Evolutionary conservation across 2,797 vertebrate species (phyloP).

Genomic region (Pseudochirops corinnae): DNA sequence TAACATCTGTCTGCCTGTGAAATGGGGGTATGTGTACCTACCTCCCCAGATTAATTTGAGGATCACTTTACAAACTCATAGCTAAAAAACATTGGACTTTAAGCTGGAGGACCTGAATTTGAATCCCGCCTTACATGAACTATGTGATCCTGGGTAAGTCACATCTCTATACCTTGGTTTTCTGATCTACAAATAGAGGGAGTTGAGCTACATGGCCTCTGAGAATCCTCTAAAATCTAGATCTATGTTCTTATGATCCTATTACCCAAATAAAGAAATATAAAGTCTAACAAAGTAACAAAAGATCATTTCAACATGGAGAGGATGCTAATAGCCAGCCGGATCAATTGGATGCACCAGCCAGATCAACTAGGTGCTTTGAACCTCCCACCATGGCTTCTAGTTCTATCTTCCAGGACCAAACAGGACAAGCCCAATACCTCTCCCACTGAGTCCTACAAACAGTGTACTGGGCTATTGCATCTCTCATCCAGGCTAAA

Average conservation of each 20-base stretch:
- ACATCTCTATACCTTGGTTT: not conserved
- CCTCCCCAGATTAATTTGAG: not conserved
- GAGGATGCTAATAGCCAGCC: not conserved
- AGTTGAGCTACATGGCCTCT: not conserved
- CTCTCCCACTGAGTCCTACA: not conserved
- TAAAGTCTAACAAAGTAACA: not conserved
- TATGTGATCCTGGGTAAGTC: not conserved
- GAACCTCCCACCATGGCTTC: not conserved
- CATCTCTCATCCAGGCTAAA: not conserved
- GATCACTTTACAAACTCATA: not conserved
- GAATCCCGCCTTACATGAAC: not conserved
- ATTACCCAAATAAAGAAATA: not conserved
- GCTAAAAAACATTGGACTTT: not conserved
- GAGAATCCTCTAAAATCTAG: not conserved
- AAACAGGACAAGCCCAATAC: not conserved
- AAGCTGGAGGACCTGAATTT: not conserved
- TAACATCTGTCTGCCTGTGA: not conserved
- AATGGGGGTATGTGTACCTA: not conserved
- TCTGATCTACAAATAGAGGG: not conserved
- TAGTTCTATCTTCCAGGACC: not conserved
- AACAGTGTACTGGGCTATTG: not conserved
- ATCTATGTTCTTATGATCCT: not conserved
- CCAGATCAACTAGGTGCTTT: not conserved
- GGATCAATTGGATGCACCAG: not conserved
- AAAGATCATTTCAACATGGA: not conserved